Percentiles rank a stretch among this genome's conserved stretches.
Evolutionary conservation across 2,888 invertebrate species (phyloP).

Genomic region (Gasteruption jaculator): DNA sequence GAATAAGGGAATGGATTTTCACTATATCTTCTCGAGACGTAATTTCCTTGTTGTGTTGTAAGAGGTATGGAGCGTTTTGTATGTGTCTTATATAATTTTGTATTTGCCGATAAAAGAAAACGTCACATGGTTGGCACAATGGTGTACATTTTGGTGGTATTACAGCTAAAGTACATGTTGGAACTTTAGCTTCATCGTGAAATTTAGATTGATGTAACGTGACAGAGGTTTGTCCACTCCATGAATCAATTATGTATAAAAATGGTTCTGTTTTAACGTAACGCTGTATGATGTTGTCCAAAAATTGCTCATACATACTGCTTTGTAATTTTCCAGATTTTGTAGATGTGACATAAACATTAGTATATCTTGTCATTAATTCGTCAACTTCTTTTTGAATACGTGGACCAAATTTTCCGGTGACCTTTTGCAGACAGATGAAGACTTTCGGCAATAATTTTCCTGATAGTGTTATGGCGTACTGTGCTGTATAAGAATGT

Average conservation of each 20-base stretch:
- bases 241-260: constrained; percentile 22
- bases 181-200: constrained; percentile 15
- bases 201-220: constrained; percentile 23
- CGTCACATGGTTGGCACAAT: too few species aligned
- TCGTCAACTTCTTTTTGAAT: constrained; percentile 19
- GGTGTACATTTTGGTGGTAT: constrained; percentile 26
- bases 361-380: constrained; percentile 17
- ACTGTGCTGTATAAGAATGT: constrained; percentile 1
- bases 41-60: constrained; percentile 21
- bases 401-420: constrained; percentile 21
- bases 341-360: constrained; percentile 19
- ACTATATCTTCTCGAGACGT: constrained; percentile 23
- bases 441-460: too few species aligned
- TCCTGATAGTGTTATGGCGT: too few species aligned
- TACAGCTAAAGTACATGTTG: constrained; percentile 23
- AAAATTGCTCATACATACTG: constrained; percentile 15
- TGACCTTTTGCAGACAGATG: too few species aligned
- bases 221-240: constrained; percentile 24
- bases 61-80: constrained; percentile 19
- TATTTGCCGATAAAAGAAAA: too few species aligned
- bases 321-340: constrained; percentile 25
- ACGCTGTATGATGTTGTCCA: constrained; percentile 14
- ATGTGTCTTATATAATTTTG: too few species aligned
- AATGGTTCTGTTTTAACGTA: constrained; percentile 22
- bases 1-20: constrained; percentile 27